These are phyloP conservation scores for Lindbergichthys nudifrons DNA, from an alignment of 2,797 vertebrate genomes.

Conservation along the genomic window DNA sequence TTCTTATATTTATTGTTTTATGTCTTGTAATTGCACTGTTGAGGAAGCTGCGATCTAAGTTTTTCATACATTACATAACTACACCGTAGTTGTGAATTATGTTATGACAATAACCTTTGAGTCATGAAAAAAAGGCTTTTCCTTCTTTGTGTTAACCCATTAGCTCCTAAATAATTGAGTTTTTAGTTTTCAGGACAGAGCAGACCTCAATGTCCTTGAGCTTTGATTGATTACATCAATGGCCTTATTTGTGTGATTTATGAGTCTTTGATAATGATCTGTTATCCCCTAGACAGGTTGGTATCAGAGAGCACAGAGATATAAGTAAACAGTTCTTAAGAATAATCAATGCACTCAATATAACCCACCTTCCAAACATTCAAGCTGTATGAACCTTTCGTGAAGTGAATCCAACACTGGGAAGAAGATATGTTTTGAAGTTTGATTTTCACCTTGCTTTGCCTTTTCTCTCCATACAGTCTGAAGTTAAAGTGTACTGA, in stretches of 20 bases:
- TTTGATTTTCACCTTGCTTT: constrained; percentile 30
- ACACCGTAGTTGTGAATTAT: too few species aligned
- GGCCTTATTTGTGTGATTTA: background rate
- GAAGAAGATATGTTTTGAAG: constrained; percentile 35
- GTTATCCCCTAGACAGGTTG: constrained; percentile 3
- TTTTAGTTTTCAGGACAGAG: background rate
- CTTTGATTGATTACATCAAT: background rate
- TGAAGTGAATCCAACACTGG: background rate
- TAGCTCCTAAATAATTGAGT: background rate
- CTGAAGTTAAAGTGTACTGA: constrained; percentile 2
- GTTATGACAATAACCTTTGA: too few species aligned
- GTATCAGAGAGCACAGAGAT: constrained; percentile 16
- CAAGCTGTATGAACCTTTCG: background rate
- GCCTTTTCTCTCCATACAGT: background rate
- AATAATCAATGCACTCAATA: constrained; percentile 7
- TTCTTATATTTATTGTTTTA: too few species aligned
- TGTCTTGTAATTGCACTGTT: too few species aligned
- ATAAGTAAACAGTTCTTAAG: constrained; percentile 1
- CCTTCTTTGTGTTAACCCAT: constrained; percentile 10
- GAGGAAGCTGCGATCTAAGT: too few species aligned
- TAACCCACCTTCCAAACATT: background rate
- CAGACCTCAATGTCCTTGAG: background rate
- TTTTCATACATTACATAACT: too few species aligned
- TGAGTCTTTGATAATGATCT: constrained; percentile 14
- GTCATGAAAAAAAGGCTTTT: background rate